These are phyloP conservation scores for Hemiscyllium ocellatum DNA, from an alignment of 2,113 vertebrate genomes.

Conservation along the genomic window DNA sequence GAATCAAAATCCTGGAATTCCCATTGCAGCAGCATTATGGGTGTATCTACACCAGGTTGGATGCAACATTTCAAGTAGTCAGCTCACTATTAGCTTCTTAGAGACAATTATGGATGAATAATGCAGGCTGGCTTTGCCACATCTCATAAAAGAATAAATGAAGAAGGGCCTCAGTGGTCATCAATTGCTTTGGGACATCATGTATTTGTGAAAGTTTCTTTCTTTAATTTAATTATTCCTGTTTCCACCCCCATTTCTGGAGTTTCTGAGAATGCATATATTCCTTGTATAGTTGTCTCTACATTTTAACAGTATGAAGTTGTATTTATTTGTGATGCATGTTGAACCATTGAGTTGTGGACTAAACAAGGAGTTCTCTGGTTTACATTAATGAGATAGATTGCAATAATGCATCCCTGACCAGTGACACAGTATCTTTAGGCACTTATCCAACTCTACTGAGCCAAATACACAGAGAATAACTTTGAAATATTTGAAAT, in stretches of 20 bases:
- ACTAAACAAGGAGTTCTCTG: background rate
- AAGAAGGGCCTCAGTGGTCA: background rate
- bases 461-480: background rate
- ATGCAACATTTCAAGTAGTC: background rate
- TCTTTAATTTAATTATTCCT: background rate
- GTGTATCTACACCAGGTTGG: background rate
- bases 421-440: too few relatives aligned
- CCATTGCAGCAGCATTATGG: too few relatives aligned
- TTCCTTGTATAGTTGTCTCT: background rate
- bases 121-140: background rate
- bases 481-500: constrained; percentile 12
- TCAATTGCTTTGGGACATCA: background rate
- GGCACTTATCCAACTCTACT: background rate
- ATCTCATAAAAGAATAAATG: background rate
- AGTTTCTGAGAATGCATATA: background rate
- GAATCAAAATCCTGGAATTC: too few relatives aligned
- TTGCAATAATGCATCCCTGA: background rate
- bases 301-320: background rate
- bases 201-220: background rate
- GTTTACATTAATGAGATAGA: background rate
- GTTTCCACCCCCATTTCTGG: background rate
- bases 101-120: background rate
- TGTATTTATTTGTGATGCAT: background rate
- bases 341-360: background rate
- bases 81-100: background rate